A percentile compares a stretch with the other conserved stretches of the same genome.
Conservation (phyloP, 2,888 invertebrate species). For the Yponomeuta evonymella region DNA sequence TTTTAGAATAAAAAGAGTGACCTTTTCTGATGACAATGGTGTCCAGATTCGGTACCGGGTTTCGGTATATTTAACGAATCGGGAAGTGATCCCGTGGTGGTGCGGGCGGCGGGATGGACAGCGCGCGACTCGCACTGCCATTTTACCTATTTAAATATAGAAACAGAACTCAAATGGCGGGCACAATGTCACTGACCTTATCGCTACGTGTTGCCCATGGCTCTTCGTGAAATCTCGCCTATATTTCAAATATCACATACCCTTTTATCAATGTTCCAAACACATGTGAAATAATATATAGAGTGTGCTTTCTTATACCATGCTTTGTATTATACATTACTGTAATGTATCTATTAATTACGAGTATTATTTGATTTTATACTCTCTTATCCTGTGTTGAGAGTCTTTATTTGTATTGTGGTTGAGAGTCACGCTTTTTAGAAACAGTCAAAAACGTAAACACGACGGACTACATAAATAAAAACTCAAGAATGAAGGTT, state of each 20-base stretch:
- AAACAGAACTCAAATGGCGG: constrained; percentile 18
- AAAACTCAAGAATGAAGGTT: no score
- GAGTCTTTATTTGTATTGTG: no score
- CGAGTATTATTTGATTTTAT: background rate
- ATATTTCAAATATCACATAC: background rate
- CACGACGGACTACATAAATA: no score
- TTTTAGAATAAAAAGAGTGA: no score
- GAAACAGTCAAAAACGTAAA: no score
- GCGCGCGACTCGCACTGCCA: constrained; percentile 17
- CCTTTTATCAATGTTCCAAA: no score
- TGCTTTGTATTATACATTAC: no score
- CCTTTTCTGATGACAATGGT: no score
- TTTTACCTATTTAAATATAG: constrained; percentile 23
- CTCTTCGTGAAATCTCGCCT: background rate
- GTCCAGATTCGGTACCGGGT: background rate
- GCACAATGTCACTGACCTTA: constrained; percentile 23
- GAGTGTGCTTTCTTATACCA: no score
- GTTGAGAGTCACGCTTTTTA: no score
- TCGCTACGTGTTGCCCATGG: constrained; percentile 8
- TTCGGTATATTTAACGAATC: constrained; percentile 17
- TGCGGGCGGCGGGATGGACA: background rate
- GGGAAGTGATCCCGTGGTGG: constrained; percentile 10
- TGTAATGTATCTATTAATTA: background rate
- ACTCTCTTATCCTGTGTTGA: background rate
- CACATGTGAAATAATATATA: no score